Conservation (phyloP, 1,140 invertebrate genomes). For the Trichoplusia ni region DNA sequence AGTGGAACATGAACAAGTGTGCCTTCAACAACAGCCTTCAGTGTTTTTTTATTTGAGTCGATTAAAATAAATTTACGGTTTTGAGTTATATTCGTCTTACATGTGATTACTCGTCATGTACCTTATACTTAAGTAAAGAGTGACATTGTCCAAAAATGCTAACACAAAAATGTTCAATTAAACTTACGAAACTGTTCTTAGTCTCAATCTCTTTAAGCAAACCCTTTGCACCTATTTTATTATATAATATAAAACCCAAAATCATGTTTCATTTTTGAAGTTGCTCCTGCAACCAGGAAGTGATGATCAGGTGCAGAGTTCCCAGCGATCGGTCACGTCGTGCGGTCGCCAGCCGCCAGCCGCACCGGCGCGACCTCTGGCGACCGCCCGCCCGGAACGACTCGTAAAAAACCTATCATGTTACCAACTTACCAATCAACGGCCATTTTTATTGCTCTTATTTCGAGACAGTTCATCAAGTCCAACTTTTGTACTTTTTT, state of each 20-base stretch:
- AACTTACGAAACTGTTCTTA: too few relatives aligned
- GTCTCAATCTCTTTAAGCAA: too few relatives aligned
- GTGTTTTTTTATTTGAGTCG: background rate
- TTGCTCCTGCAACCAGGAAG: slow-evolving; percentile 44
- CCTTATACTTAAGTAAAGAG: too few relatives aligned
- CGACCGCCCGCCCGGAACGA: slow-evolving; percentile 58
- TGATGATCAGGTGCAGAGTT: slow-evolving; percentile 42
- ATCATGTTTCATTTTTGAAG: background rate
- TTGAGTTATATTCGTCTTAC: too few relatives aligned
- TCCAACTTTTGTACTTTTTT: slow-evolving; percentile 23
- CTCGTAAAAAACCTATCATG: slow-evolving; percentile 62
- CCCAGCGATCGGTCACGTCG: slow-evolving; percentile 62
- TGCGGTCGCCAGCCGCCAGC: slow-evolving; percentile 47
- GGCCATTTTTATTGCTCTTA: slow-evolving; percentile 53
- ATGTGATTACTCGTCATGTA: too few relatives aligned
- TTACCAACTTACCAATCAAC: slow-evolving; percentile 47
- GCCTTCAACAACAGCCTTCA: too few relatives aligned
- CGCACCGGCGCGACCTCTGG: slow-evolving; percentile 57
- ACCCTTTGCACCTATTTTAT: too few relatives aligned
- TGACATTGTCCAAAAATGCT: too few relatives aligned
- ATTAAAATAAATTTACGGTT: background rate
- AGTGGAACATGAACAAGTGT: slow-evolving; percentile 6
- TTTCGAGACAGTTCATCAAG: slow-evolving; percentile 53
- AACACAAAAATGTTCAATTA: too few relatives aligned
- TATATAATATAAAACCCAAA: background rate